Conservation (phyloP, 2,113 vertebrate genomes). For the Kryptolebias marmoratus region DNA sequence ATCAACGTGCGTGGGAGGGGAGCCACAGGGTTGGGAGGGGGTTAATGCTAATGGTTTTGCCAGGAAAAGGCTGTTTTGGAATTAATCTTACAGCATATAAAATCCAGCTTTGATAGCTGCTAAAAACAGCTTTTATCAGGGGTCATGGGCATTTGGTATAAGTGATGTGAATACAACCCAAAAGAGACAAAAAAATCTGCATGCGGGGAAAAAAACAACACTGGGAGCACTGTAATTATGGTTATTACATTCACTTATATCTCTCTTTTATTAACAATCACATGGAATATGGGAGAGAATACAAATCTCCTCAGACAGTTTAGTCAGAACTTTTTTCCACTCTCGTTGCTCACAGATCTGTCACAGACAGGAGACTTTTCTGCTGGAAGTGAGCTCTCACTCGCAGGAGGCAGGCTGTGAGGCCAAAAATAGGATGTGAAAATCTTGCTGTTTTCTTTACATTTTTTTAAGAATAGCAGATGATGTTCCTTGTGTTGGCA, state of each 20-base stretch:
- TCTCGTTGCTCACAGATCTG: not conserved
- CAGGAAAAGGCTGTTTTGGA: slow-evolving; percentile 65
- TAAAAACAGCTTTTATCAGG: slow-evolving; percentile 47
- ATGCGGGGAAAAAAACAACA: too few species aligned
- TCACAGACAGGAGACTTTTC: not conserved
- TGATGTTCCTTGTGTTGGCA: not conserved
- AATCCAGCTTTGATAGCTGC: slow-evolving; percentile 60
- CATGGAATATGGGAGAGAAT: not conserved
- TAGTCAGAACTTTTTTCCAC: not conserved
- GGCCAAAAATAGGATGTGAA: not conserved
- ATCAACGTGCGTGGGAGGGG: slow-evolving; percentile 68
- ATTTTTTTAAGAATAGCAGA: not conserved
- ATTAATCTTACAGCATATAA: slow-evolving; percentile 68
- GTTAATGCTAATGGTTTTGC: slow-evolving; percentile 64
- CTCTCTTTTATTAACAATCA: too few species aligned
- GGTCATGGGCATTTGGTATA: slow-evolving; percentile 17
- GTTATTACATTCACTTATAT: too few species aligned
- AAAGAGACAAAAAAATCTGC: too few species aligned
- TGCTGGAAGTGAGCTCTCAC: not conserved
- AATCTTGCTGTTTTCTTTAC: not conserved
- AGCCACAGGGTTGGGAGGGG: slow-evolving; percentile 50
- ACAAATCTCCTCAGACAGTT: not conserved
- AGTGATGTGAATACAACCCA: slow-evolving; percentile 4
- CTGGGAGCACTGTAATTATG: too few species aligned
- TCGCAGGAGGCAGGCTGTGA: not conserved